These are phyloP conservation scores for Alligator mississippiensis DNA, from an alignment of 2,113 vertebrate genomes.

Conservation along the genomic window DNA sequence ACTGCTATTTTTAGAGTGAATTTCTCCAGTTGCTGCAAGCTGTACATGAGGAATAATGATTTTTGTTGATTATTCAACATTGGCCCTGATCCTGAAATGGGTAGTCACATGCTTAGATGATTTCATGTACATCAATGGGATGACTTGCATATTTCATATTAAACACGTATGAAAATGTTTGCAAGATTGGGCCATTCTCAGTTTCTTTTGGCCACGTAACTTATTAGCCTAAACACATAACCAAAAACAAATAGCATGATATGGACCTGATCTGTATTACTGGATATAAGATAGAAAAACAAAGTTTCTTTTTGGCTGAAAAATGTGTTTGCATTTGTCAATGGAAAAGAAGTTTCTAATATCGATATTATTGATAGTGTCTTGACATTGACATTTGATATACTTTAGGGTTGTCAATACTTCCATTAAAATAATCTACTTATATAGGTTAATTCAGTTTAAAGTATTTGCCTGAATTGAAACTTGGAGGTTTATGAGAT, in stretches of 20 bases:
- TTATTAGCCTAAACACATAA: constrained; percentile 1
- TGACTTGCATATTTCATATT: neutral
- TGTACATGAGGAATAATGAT: neutral
- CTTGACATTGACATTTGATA: neutral
- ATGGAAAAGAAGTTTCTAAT: constrained; percentile 24
- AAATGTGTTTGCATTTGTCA: constrained; percentile 36
- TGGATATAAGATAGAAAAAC: neutral
- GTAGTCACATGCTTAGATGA: constrained; percentile 7
- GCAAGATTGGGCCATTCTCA: neutral
- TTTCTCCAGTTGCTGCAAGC: neutral
- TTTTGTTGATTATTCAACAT: neutral
- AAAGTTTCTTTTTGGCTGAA: constrained; percentile 2
- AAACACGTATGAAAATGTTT: neutral
- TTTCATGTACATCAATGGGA: neutral
- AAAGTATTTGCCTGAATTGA: constrained; percentile 33
- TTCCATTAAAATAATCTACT: constrained; percentile 36
- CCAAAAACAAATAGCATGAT: neutral
- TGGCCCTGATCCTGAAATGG: neutral
- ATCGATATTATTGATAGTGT: constrained; percentile 30
- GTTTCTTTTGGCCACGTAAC: constrained; percentile 16
- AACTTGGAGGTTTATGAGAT: neutral
- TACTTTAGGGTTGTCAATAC: neutral
- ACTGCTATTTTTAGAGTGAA: constrained; percentile 12
- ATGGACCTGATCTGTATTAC: neutral
- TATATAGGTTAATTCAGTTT: constrained; percentile 25